A percentile compares a stretch with the other conserved stretches of the same genome.
Conservation (phyloP, 2,113 vertebrate genomes). For the Picathartes gymnocephalus region DNA sequence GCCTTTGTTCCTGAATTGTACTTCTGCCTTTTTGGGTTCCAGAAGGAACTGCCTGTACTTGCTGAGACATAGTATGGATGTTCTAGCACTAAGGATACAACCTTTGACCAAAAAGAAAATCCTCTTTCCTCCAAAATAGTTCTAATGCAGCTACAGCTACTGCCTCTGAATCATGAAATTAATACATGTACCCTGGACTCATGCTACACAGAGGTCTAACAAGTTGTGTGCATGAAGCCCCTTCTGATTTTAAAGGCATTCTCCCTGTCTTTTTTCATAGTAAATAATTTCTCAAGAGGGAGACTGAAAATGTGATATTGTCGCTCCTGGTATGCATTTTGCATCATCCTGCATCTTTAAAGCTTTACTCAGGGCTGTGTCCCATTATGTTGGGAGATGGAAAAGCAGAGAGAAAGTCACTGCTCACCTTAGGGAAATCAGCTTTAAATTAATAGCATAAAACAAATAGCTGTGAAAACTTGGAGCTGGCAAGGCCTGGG, state of each 20-base stretch:
- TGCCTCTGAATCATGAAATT: background rate
- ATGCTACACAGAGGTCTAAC: background rate
- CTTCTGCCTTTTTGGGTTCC: background rate
- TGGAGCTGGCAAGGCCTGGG: background rate
- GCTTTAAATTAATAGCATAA: constrained; percentile 11
- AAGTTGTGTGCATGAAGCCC: background rate
- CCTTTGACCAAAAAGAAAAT: background rate
- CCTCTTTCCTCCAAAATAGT: fast-evolving
- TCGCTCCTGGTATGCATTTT: background rate
- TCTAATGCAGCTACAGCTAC: background rate
- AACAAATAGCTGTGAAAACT: background rate
- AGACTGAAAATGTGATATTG: background rate
- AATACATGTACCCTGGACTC: background rate
- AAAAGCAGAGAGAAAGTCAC: background rate
- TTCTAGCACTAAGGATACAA: background rate
- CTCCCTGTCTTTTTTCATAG: background rate
- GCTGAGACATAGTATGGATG: background rate
- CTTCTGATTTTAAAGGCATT: background rate
- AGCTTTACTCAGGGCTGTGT: background rate
- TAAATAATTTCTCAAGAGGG: background rate
- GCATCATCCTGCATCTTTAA: background rate
- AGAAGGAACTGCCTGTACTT: background rate
- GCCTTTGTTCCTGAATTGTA: fast-evolving
- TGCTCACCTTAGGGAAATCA: background rate
- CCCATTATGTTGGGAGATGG: background rate